Percentiles rank a stretch among this genome's conserved stretches.
Conservation (phyloP, 2,797 vertebrate species). For the Eulemur coronatus region DNA sequence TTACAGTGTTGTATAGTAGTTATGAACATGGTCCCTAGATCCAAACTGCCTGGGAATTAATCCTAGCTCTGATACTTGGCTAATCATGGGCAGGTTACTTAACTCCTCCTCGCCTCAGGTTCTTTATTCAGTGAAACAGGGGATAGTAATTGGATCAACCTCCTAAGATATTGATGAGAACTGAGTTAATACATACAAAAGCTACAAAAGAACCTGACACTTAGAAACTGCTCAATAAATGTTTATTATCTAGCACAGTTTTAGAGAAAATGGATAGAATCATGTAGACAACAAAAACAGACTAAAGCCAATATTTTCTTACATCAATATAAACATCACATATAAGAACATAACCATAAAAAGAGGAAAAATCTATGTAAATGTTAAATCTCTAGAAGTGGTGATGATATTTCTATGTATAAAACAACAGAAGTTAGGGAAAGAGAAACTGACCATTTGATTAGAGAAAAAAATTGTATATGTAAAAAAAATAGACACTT, state of each 20-base stretch:
- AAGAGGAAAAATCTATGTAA: neutral
- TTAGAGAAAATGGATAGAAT: conserved; percentile 3
- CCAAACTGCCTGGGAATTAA: neutral
- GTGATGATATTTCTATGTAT: neutral
- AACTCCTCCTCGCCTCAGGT: neutral
- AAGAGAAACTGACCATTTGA: neutral
- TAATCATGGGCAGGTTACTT: neutral
- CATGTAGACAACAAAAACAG: neutral
- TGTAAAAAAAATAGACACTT: neutral
- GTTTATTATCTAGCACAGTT: neutral
- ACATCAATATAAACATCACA: neutral
- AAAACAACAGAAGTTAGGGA: neutral
- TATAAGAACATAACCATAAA: neutral
- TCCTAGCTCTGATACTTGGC: neutral
- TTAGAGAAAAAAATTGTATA: neutral
- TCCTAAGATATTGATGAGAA: neutral
- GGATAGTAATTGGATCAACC: neutral
- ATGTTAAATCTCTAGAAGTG: neutral
- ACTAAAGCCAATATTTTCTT: neutral
- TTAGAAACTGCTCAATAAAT: neutral
- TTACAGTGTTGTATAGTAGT: neutral
- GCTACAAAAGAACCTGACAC: neutral
- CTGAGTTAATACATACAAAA: neutral
- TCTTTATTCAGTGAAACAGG: neutral
- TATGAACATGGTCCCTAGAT: neutral